phyloP scores from a whole-genome alignment of 2,113 vertebrate species.

The Xyrauchen texanus region DNA sequence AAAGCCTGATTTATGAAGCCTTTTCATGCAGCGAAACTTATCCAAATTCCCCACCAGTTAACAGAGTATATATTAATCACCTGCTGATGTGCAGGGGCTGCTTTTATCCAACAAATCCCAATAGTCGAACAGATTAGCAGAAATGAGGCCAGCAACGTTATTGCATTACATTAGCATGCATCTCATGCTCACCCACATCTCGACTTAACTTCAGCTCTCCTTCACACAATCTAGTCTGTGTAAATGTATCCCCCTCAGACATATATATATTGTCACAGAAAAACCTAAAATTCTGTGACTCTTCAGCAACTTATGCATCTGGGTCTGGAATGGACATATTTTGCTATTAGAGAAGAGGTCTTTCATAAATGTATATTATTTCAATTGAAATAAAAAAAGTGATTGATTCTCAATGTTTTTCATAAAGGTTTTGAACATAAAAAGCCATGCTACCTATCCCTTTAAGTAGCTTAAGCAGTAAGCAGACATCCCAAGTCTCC shows the following conservation, averaged over 20 bases:
- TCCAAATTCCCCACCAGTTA: conserved; percentile 50
- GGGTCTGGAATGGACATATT: neutral
- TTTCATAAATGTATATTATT: too few relatives aligned
- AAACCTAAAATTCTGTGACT: neutral
- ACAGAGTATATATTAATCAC: conserved; percentile 50
- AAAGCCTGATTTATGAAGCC: conserved; percentile 62
- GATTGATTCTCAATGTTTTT: conserved; percentile 27
- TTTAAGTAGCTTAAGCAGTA: too few relatives aligned
- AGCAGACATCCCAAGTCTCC: too few relatives aligned
- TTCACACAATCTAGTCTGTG: neutral
- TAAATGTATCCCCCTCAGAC: neutral
- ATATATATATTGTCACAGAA: neutral
- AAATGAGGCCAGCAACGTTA: conserved; percentile 43
- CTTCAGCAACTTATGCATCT: neutral
- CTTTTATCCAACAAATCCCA: conserved; percentile 25
- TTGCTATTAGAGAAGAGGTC: too few relatives aligned
- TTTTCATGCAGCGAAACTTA: conserved; percentile 45
- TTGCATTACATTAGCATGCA: conserved; percentile 44
- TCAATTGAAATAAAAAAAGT: neutral
- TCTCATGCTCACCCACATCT: conserved; percentile 11
- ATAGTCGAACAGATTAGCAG: conserved; percentile 30
- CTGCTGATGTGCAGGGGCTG: conserved; percentile 41
- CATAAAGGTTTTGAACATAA: conserved; percentile 27
- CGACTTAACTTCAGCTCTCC: conserved; percentile 15
- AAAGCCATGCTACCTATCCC: neutral